Evolutionary conservation across 2,888 invertebrate species (phyloP).

Genomic region (Conus canariensis): DNA sequence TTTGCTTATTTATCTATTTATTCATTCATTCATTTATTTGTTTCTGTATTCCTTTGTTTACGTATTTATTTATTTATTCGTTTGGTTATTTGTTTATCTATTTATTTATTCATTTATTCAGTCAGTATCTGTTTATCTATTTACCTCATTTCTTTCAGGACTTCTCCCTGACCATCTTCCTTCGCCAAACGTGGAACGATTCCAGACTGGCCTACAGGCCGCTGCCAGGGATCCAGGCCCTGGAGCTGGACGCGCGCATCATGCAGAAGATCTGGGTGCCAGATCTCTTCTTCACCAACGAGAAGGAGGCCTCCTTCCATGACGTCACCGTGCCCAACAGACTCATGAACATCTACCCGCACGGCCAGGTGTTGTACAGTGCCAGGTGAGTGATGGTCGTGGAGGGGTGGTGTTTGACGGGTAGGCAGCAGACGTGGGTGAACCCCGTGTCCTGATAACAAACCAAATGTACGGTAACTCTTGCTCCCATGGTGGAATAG

Average conservation of each 20-base stretch:
- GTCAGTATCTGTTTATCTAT: too few relatives aligned
- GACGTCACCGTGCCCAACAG: slow-evolving; percentile 70
- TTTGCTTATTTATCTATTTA: too few relatives aligned
- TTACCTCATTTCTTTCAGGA: slow-evolving; percentile 52
- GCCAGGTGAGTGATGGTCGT: slow-evolving; percentile 53
- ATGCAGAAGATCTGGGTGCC: slow-evolving; percentile 70
- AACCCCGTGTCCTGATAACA: too few relatives aligned
- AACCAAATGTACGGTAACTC: too few relatives aligned
- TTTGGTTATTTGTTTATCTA: too few relatives aligned
- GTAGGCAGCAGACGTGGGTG: too few relatives aligned
- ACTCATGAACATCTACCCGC: slow-evolving; percentile 69
- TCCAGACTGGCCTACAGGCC: slow-evolving; percentile 56
- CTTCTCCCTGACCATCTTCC: slow-evolving; percentile 62
- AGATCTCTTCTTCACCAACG: slow-evolving; percentile 70
- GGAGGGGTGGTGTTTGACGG: too few relatives aligned
- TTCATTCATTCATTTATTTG: too few relatives aligned
- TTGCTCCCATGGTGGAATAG: too few relatives aligned
- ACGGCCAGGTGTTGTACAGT: slow-evolving; percentile 66
- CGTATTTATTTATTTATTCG: too few relatives aligned
- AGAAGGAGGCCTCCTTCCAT: slow-evolving; percentile 67
- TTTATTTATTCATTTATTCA: too few relatives aligned
- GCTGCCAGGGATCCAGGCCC: slow-evolving; percentile 53
- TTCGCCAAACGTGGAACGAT: slow-evolving; percentile 66
- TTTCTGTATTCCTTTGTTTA: too few relatives aligned
- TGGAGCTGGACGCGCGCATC: slow-evolving; percentile 66